phyloP scores from a whole-genome alignment of 1,140 invertebrate genomes.

The Xylocopa sonorina region DNA sequence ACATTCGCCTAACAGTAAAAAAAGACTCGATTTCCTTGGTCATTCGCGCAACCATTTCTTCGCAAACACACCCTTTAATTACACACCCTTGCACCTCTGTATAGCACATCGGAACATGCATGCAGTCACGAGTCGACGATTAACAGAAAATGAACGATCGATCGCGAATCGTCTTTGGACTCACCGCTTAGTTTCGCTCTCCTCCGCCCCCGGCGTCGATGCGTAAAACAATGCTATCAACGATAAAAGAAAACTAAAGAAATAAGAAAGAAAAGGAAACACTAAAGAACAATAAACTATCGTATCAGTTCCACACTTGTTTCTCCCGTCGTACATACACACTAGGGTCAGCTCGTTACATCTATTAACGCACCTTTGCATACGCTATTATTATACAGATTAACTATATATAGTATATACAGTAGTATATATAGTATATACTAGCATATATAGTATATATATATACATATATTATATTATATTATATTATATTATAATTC shows the following conservation, averaged over 20 bases:
- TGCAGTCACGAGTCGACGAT: not conserved
- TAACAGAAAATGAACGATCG: not conserved
- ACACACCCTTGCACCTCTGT: not conserved
- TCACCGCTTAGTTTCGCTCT: not conserved
- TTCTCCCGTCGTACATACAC: not conserved
- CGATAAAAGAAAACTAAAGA: not conserved
- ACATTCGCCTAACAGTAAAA: too few species aligned
- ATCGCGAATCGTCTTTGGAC: constrained; percentile 32
- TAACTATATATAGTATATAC: constrained; percentile 24
- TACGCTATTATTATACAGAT: constrained; percentile 17
- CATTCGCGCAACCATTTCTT: not conserved
- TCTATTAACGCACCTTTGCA: not conserved
- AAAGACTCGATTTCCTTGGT: not conserved
- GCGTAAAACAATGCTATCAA: constrained; percentile 21
- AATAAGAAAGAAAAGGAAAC: not conserved
- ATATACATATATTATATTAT: too few species aligned
- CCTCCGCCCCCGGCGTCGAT: not conserved
- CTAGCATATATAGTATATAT: too few species aligned
- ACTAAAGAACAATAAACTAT: too few species aligned
- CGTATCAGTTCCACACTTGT: too few species aligned
- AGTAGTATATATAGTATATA: constrained; percentile 24
- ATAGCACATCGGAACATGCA: too few species aligned
- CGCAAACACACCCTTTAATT: not conserved
- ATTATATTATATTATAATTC: constrained; percentile 44
- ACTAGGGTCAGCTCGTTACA: not conserved